A percentile compares a stretch with the other conserved stretches of the same genome.
Evolutionary conservation across 2,888 invertebrate species (phyloP).

Genomic region (Cephus rjabovi): DNA sequence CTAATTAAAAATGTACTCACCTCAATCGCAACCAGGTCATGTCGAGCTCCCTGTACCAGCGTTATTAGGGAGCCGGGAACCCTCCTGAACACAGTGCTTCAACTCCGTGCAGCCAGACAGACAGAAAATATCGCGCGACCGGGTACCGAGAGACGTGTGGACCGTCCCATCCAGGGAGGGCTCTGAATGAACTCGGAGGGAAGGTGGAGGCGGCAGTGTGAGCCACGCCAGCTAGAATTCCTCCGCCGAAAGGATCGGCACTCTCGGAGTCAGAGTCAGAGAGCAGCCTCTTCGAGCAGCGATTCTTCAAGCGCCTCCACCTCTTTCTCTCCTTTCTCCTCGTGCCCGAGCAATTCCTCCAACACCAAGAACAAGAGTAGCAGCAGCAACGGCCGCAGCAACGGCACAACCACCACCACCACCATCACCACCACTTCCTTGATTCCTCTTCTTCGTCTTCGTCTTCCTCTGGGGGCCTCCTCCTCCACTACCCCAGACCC

Average conservation of each 20-base stretch:
- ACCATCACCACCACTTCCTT: conserved; percentile 9
- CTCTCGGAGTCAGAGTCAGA: conserved; percentile 27
- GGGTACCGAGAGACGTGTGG: conserved; percentile 53
- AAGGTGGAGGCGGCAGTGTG: conserved; percentile 39
- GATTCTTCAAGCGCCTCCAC: conserved; percentile 20
- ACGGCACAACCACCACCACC: background rate
- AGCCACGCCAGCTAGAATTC: conserved; percentile 62
- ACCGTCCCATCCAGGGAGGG: conserved; percentile 64
- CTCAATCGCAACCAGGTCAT: conserved; percentile 63
- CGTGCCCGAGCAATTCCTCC: background rate
- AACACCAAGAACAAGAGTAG: background rate
- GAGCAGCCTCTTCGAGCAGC: conserved; percentile 24
- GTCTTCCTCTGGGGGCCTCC: conserved; percentile 1
- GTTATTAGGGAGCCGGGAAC: conserved; percentile 26
- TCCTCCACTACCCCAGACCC: conserved; percentile 18
- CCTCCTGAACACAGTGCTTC: conserved; percentile 14
- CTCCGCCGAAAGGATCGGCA: conserved; percentile 59
- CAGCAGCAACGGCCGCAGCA: background rate
- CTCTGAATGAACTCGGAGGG: conserved; percentile 56
- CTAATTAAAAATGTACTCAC: conserved; percentile 46
- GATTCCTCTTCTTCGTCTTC: conserved; percentile 19
- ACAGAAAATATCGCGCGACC: conserved; percentile 55
- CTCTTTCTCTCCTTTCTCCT: conserved; percentile 13
- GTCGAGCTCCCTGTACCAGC: conserved; percentile 47
- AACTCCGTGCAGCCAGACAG: conserved; percentile 39